A percentile compares a stretch with the other conserved stretches of the same genome.
phyloP scores from a whole-genome alignment of 2,888 invertebrate species.

The Dicranocentrus wangi region DNA sequence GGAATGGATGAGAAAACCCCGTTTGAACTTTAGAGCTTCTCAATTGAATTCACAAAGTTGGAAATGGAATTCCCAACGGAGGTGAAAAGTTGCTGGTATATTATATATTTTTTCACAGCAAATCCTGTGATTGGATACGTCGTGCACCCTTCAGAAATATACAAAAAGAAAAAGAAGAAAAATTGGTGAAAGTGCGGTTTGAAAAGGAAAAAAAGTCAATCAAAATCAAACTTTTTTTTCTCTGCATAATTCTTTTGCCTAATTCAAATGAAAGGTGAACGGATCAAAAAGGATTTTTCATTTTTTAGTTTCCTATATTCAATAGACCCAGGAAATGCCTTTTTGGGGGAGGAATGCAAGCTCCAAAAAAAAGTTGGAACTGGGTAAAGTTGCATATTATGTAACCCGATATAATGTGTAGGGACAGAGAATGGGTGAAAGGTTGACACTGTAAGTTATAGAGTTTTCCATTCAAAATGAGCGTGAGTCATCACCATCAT shows the following conservation, averaged over 20 bases:
- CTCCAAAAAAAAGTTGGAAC: no score
- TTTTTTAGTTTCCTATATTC: no score
- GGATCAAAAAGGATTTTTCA: constrained; percentile 44
- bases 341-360: not conserved
- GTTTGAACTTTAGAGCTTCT: constrained; percentile 55
- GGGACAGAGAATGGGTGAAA: not conserved
- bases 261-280: constrained; percentile 42
- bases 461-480: no score
- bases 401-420: not conserved
- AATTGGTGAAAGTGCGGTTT: constrained; percentile 14
- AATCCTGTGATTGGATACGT: constrained; percentile 33
- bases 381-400: not conserved
- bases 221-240: constrained; percentile 48
- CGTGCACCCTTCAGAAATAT: constrained; percentile 16
- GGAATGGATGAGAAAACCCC: constrained; percentile 4
- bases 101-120: constrained; percentile 17
- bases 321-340: no score
- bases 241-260: constrained; percentile 51
- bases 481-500: no score
- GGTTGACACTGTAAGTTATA: no score
- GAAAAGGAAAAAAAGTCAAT: constrained; percentile 47
- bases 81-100: constrained; percentile 43
- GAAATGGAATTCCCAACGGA: constrained; percentile 58
- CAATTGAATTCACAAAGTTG: constrained; percentile 61
- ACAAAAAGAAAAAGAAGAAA: not conserved